phyloP scores from a whole-genome alignment of 64 coral and sea anemone species.

The Cladopsammia gracilis region DNA sequence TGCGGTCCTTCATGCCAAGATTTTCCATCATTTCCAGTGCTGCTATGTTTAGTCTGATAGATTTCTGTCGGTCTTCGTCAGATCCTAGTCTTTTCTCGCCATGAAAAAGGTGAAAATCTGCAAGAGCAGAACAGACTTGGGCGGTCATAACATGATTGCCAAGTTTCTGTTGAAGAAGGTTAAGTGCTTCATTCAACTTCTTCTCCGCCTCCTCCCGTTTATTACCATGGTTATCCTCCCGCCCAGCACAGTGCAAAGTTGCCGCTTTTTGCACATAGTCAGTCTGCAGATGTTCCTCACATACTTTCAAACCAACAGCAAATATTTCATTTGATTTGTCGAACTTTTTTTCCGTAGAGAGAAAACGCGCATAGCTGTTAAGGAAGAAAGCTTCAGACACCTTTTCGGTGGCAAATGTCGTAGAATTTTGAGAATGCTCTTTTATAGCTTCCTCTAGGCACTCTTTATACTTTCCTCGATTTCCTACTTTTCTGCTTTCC shows the following conservation, averaged over 20 bases:
- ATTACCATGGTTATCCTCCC: not conserved
- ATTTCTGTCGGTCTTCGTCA: not conserved
- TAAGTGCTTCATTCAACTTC: constrained; percentile 20
- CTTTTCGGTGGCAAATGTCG: not conserved
- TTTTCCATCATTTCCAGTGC: constrained; percentile 33
- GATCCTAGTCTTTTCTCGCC: not conserved
- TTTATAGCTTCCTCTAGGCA: not conserved
- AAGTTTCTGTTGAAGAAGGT: not conserved
- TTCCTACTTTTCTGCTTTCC: constrained; percentile 50
- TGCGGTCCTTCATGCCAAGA: not conserved
- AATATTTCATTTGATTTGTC: not conserved
- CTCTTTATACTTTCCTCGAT: constrained; percentile 23
- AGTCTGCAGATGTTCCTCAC: not conserved
- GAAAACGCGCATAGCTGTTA: constrained; percentile 46
- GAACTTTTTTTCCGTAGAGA: not conserved
- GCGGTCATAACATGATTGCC: constrained; percentile 50
- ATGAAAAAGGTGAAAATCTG: constrained; percentile 35
- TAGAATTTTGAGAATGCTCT: not conserved
- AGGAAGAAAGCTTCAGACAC: constrained; percentile 23
- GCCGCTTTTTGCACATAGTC: constrained; percentile 2
- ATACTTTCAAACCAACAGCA: not conserved
- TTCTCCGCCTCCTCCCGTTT: constrained; percentile 25
- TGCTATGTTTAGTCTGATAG: not conserved
- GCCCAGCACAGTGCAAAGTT: constrained; percentile 12
- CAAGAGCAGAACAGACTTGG: not conserved